Conservation (phyloP, 1,140 invertebrate species). For the Ptiloglossa arizonensis region DNA sequence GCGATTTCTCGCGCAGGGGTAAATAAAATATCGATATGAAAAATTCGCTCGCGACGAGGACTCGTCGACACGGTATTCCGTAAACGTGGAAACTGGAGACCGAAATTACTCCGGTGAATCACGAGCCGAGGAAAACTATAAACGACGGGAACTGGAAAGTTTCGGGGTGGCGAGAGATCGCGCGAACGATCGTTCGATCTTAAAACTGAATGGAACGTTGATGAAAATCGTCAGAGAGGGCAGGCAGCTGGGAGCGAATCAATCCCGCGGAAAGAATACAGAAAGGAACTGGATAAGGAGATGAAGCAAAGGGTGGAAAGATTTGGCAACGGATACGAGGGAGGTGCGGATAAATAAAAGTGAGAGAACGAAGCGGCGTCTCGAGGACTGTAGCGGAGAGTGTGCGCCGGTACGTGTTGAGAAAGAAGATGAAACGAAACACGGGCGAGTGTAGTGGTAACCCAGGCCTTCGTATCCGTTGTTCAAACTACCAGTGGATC, state of each 20-base stretch:
- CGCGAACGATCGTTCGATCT: neutral
- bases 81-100: too few species aligned
- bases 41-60: too few species aligned
- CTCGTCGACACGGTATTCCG: too few species aligned
- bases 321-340: constrained; percentile 31
- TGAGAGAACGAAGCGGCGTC: constrained; percentile 5
- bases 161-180: neutral
- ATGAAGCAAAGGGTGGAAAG: constrained; percentile 5
- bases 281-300: neutral
- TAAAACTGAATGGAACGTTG: constrained; percentile 18
- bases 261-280: neutral
- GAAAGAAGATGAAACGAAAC: constrained; percentile 48
- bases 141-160: neutral
- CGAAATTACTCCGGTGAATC: neutral
- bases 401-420: constrained; percentile 16
- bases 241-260: neutral
- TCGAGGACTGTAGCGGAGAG: neutral
- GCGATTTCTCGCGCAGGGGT: too few species aligned
- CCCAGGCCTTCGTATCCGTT: constrained; percentile 52
- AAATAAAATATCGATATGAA: too few species aligned
- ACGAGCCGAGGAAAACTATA: neutral
- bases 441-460: constrained; percentile 1
- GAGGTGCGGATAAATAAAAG: constrained; percentile 57
- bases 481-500: constrained; percentile 70
- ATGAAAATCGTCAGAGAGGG: constrained; percentile 28